Evolutionary conservation across 2,888 invertebrate species (phyloP), one percentile per base, ranked within the genome.

Genomic region (Volucella inanis): DNA sequence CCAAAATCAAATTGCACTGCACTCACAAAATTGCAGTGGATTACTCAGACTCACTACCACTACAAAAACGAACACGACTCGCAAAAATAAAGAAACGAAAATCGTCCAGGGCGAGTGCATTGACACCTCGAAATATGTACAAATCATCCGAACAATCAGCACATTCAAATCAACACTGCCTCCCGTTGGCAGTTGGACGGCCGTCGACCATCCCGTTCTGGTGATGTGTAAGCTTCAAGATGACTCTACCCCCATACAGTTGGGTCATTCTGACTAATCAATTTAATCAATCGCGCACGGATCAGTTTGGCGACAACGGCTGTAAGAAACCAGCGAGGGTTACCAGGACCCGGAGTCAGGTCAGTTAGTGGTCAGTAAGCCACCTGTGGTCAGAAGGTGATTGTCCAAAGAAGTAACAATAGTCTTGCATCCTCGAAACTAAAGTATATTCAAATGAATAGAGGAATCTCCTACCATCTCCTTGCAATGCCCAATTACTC

Each of bases 91-190:
- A 74, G 54, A 39, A 77, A 61, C 59, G 11, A 64, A 52, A 72
- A 31, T 64, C 55, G 57, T 38, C n/a, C 64, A 64, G 52, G 22
- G 75, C 65, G 84, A 65, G 84, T 84, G 84, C 84, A 84, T 64
- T 84, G 84, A 84, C 84, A 84, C 61, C 75, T 68, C 54, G 49
- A 71, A 61, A 62, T 12, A n/a, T n/a, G n/a, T n/a, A 67, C 47
- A 65, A 83, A 76, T 65, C 70, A 75, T 61, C 49, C 43, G 14
- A 77, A 64, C 77, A 71, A 67, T 67, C 72, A 75, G 49, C 68
- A 49, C 47, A 80, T 62, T 64, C 38, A 57, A 81, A 64, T 18
- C 52, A 43, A 15, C 15, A 31, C 22, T 38, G 52, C 31, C 54
- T 3, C n/a, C 2, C 31, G 31, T 0, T 31, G 31, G 31, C 31